Percentiles rank a stretch among this genome's conserved stretches.
Evolutionary conservation across 2,888 invertebrate species (phyloP).

Genomic region (Tanypteryx hageni): DNA sequence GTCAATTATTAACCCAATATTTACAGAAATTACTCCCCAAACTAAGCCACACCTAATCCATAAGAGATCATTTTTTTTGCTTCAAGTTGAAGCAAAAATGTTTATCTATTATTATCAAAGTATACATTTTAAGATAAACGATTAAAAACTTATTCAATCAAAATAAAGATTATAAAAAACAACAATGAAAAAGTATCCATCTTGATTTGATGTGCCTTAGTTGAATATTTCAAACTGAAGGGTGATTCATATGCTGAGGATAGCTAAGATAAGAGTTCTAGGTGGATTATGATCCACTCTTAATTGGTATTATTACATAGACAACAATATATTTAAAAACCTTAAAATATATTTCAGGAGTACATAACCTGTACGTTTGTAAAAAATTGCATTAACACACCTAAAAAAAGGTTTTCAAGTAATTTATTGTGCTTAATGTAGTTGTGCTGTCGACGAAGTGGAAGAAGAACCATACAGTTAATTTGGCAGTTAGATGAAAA

Average conservation of each 20-base stretch:
- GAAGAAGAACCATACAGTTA: constrained; percentile 43
- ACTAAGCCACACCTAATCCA: constrained; percentile 64
- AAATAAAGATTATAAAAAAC: background rate
- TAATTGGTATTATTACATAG: constrained; percentile 18
- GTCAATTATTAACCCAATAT: constrained; percentile 50
- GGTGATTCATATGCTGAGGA: constrained; percentile 61
- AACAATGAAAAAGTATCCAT: constrained; percentile 44
- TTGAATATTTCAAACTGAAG: constrained; percentile 58
- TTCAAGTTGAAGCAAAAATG: constrained; percentile 19
- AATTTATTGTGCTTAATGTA: constrained; percentile 56
- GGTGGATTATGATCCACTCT: constrained; percentile 30
- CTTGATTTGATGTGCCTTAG: constrained; percentile 64
- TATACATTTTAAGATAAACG: background rate
- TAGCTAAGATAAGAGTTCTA: constrained; percentile 60
- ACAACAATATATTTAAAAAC: constrained; percentile 57
- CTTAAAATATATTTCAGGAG: constrained; percentile 55
- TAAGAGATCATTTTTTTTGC: constrained; percentile 46
- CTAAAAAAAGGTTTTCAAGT: constrained; percentile 46
- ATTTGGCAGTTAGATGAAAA: constrained; percentile 62
- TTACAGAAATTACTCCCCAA: constrained; percentile 59
- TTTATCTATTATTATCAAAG: background rate
- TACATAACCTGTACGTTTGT: constrained; percentile 40
- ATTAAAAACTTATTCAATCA: background rate
- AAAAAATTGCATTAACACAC: constrained; percentile 57
- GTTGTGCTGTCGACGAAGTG: constrained; percentile 57